Base-by-base conservation (phyloP, 1,140 invertebrate species). In the Myzus persicae region DNA sequence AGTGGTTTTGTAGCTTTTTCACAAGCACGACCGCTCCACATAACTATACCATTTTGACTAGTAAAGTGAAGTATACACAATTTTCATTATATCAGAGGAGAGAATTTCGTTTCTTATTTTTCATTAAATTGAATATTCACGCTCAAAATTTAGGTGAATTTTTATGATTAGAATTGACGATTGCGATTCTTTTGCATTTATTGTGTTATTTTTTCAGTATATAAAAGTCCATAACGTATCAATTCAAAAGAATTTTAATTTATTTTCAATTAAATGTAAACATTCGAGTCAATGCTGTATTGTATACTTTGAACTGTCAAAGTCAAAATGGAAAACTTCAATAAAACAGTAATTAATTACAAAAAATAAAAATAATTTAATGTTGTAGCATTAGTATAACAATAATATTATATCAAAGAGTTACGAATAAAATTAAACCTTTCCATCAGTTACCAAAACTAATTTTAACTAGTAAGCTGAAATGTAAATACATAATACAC, bases 321-420 rank as follows among this genome's bases (percentile, higher is more conserved):
- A 76, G 59, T 18, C 7, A 76, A n/a, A 76, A 76, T 76, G 3
- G 3, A 76, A 76, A 76, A 36, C 31, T 76, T 76, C 31, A n/a
- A 76, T 76, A 76, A 9, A 76, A n/a, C n/a, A 76, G 31, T 76
- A 76, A n/a, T n/a, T n/a, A n/a, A 76, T n/a, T 18, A 76, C 59
- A 76, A 76, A 76, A 76, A 76, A 76, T 67, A 18, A 67, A n/a
- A 67, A 76, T n/a, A 76, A n/a, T 76, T 76, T n/a, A 76, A n/a
- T n/a, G 1, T 18, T 76, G 18, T 36, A 76, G 4, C 59, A 67
- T 67, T 3, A 14, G 11, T 67, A 67, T 31, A 0, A 59, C 59
- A 67, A 67, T 67, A n/a, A 67, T 67, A n/a, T 67, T 67, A 67
- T 67, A 67, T n/a, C 59, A 76, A 36, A 76, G 4, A 76, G 14